Evolutionary conservation across 2,113 vertebrate species (phyloP), one percentile per base, ranked within the genome.

Genomic region (Saguinus midas): DNA sequence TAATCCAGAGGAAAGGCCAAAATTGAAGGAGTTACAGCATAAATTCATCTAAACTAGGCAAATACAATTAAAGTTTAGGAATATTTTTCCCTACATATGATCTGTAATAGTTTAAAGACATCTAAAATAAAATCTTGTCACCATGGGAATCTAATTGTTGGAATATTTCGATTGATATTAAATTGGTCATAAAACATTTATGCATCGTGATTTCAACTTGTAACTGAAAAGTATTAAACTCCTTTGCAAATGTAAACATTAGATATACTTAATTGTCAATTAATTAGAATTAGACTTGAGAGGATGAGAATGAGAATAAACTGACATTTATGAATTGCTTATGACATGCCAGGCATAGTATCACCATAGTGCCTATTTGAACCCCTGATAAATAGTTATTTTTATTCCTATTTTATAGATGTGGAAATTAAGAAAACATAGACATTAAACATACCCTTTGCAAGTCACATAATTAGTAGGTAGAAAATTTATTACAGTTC

Each of bases 91-190:
- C 78, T 64, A 35, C 61, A 1, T 92, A 81, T 61, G 43, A 72
- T 66, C 70, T 80, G 3, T 23, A 72, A 58, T 55, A 87, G 48
- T 87, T 90, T 91, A 55, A 96, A 73, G 8, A 90, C 3, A 5
- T 88, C 3, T 32, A 95, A 48, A 78, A 17, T 68, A 45, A 96
- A 96, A 92, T 95, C 21, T 64, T 82, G 57, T 23, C 29, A 88
- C 27, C 40, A 45, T 81, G 64, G 45, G 10, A 88, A 85, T 97
- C 81, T 96, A 45, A 43, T 89, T 95, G 91, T 92, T 64, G 6
- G 70, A 96, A 86, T 91, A 92, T 86, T 94, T 90, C 80, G 58
- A 64, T 40, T 55, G 40, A 90, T 16, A 79, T 75, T 89, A 91
- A 29, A 16, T 90, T 94, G 2, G 25, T 58, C 2, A 92, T 91